A percentile compares a stretch with the other conserved stretches of the same genome.
Evolutionary conservation across 2,113 vertebrate genomes (phyloP).

Genomic region (Etheostoma cragini): DNA sequence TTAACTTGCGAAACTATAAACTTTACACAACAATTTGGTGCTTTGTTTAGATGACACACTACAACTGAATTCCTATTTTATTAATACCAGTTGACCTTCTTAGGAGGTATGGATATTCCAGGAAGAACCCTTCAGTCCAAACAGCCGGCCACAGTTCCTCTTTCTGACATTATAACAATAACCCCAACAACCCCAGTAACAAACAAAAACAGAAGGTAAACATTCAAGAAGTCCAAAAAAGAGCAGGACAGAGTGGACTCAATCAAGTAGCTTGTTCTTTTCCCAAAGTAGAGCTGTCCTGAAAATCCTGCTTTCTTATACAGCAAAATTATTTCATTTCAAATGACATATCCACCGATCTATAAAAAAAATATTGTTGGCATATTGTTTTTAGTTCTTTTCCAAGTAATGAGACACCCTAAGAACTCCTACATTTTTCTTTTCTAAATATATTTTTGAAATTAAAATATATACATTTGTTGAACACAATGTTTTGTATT

Average conservation of each 20-base stretch:
- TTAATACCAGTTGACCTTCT: constrained; percentile 40
- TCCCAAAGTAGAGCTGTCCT: constrained; percentile 48
- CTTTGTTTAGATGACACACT: constrained; percentile 21
- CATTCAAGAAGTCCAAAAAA: constrained; percentile 48
- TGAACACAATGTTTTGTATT: not conserved
- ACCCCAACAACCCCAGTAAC: constrained; percentile 39
- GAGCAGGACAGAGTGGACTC: constrained; percentile 40
- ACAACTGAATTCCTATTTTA: constrained; percentile 52
- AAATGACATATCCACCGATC: constrained; percentile 9
- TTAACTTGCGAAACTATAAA: constrained; percentile 14
- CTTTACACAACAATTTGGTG: constrained; percentile 25
- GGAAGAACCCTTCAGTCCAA: constrained; percentile 5
- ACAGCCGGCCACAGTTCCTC: constrained; percentile 8
- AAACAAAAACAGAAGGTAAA: constrained; percentile 69
- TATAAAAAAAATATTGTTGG: constrained; percentile 6
- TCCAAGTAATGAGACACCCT: not conserved
- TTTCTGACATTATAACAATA: constrained; percentile 40
- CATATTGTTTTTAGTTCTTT: constrained; percentile 9
- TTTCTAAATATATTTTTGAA: not conserved
- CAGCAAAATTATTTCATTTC: constrained; percentile 14
- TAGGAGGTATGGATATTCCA: constrained; percentile 14
- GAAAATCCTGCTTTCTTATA: constrained; percentile 39
- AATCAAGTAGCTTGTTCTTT: constrained; percentile 13
- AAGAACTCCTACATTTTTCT: not conserved
- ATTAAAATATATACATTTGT: not conserved